Evolutionary conservation across 2,113 vertebrate genomes (phyloP).

Genomic region (Neogobius melanostomus): DNA sequence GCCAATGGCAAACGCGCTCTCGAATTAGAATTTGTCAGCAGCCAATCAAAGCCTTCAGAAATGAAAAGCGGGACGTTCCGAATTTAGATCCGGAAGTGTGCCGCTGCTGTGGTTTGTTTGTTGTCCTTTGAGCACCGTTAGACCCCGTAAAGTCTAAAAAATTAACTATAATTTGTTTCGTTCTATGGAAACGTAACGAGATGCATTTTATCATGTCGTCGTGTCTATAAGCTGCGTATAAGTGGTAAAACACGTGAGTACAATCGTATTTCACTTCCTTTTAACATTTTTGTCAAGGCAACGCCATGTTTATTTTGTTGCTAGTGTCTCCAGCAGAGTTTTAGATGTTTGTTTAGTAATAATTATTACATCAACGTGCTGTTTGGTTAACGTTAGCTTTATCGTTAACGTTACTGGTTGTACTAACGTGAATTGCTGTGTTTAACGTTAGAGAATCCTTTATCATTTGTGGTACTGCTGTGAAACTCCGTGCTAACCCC

Average conservation of each 20-base stretch:
- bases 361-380: background rate
- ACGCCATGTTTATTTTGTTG: background rate
- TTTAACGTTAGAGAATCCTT: too few relatives aligned
- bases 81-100: conserved; percentile 57
- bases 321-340: background rate
- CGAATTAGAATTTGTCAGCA: conserved; percentile 39
- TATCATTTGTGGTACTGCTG: background rate
- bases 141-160: background rate
- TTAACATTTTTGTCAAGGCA: conserved; percentile 5
- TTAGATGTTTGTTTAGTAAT: background rate
- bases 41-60: conserved; percentile 60
- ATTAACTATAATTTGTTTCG: background rate
- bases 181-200: background rate
- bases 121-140: background rate
- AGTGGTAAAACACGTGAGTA: background rate
- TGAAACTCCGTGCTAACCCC: background rate
- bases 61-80: conserved; percentile 58
- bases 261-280: background rate
- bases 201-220: background rate
- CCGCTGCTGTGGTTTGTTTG: background rate
- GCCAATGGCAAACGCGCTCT: background rate
- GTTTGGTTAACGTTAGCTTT: background rate
- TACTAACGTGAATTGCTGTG: too few relatives aligned
- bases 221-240: background rate
- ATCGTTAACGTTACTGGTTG: background rate